Base-by-base conservation (phyloP, 2,888 invertebrate genomes). In the Poecilobothrus nobilitatus region DNA sequence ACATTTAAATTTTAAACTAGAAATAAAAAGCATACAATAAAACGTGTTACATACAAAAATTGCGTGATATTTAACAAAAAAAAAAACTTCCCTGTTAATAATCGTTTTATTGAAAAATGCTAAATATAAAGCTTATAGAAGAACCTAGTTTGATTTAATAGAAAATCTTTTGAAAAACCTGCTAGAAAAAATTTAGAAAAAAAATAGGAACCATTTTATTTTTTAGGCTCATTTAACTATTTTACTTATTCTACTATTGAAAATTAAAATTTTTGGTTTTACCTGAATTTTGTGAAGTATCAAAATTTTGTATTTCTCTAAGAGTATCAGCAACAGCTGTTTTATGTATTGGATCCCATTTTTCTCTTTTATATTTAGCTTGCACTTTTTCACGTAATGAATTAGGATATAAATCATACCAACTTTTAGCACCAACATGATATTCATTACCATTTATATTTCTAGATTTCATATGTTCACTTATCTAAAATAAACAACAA, bases 321-420 rank as follows among this genome's bases (percentile, higher is more conserved):
- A 87, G 87, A 15, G 91, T 90, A 74, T 91, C 90, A 6, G 96
- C 95, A 22, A 91, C 81, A 0, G 90, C 88, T 34, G 85, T 84
- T 79, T 95, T 92, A 73, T 96, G 93, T 15, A 85, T 84, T 53
- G 90, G 88, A 80, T 95, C 94, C 95, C 96, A 98, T 22, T 85
- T 78, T 74, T 91, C 91, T 74, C 91, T 88, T 76, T 92, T 92
- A 7, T 91, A 86, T 73, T 93, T 90, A 71, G 88, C 89, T 71
- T 88, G 85, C 68, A 97, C 87, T 68, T 95, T 86, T 72, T 96
- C 95, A 73, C 88, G 87, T 63, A 97, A 84, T 77, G 89, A 88
- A 66, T 89, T 86, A 0, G 97, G 94, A 81, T 95, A 97, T 62
- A 99, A 83, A 76, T 93, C 92, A 80, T 87, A 92, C 2, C 92